Percentiles rank a stretch among this genome's conserved stretches.
Evolutionary conservation across 2,888 invertebrate species (phyloP).

Genomic region (Netelia melanura): DNA sequence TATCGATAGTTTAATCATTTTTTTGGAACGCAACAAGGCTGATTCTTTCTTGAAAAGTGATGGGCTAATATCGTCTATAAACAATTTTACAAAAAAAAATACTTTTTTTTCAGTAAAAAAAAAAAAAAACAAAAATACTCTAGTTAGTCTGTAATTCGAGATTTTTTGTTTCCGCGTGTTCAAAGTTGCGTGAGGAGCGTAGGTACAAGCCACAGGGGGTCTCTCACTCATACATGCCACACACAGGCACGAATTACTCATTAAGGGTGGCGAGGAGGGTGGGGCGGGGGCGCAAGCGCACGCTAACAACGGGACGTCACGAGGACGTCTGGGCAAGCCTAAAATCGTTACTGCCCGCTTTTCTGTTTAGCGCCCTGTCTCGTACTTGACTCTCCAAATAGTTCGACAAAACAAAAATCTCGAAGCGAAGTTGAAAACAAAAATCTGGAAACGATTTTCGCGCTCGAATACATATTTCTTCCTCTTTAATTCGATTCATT

Average conservation of each 20-base stretch:
- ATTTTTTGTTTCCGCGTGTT: slow-evolving; percentile 26
- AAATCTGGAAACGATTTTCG: neutral
- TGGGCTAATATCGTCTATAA: neutral
- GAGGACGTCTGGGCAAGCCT: slow-evolving; percentile 48
- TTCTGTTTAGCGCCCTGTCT: slow-evolving; percentile 10
- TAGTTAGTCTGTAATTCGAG: slow-evolving; percentile 33
- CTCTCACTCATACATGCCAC: slow-evolving; percentile 36
- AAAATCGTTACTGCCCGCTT: slow-evolving; percentile 59
- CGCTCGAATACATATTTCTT: neutral
- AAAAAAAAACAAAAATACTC: neutral
- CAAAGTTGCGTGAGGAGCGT: slow-evolving; percentile 44
- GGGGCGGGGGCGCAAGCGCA: slow-evolving; percentile 56
- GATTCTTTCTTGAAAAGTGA: slow-evolving; percentile 24
- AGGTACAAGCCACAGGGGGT: slow-evolving; percentile 13
- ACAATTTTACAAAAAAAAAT: neutral
- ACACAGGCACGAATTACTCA: slow-evolving; percentile 45
- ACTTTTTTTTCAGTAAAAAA: neutral
- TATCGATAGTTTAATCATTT: neutral
- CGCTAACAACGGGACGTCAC: slow-evolving; percentile 38
- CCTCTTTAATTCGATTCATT: neutral
- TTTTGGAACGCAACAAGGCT: slow-evolving; percentile 16
- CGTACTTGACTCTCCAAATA: slow-evolving; percentile 16
- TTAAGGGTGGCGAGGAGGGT: slow-evolving; percentile 12
- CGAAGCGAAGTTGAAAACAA: neutral
- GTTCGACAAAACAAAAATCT: neutral